Base-by-base conservation (phyloP, 2,888 invertebrate species). In the Rhaphigaster nebulosa region DNA sequence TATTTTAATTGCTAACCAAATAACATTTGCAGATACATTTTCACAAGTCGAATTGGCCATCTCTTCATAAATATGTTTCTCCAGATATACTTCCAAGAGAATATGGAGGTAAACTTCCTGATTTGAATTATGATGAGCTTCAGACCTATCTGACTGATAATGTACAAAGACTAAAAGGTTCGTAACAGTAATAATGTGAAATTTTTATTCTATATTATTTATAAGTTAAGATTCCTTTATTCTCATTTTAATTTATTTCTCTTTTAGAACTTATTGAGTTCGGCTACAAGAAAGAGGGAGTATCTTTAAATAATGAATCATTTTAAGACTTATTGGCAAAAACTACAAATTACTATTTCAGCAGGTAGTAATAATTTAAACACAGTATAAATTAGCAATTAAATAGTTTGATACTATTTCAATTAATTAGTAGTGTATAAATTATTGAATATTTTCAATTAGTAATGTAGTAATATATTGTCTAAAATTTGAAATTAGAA, bases 21-120 rank as follows among this genome's bases (percentile, higher is more conserved):
- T 76, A 23, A 18, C 6, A 23, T 90, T 92, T 90, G n/a, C 91
- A 94, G 93, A 95, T 96, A 91, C 95, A 94, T 93, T 96, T 97
- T 93, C 97, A 97, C 93, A 97, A 97, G 0, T 94, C 95, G 84
- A 95, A 97, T 93, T 94, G 95, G 94, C 94, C 95, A 50, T 96
- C 96, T 1, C 94, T 97, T 0, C 97, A 97, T 93, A 95, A 96
- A 92, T 96, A 97, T 93, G 95, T 97, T 18, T 94, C 94, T 60
- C 96, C 96, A 0, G 95, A 96, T 56, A 95, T 95, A 93, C 94
- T 97, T 80, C 97, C 97, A 1, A 95, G 96, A 93, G 95, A 95
- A 91, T 96, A 96, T 92, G 96, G 96, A 0, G 96, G 96, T 0
- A 93, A 93, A 12, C 95, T 96, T 93, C 96, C 92, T 2, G 70